Percentiles rank a stretch among this genome's conserved stretches.
Evolutionary conservation across 2,888 invertebrate genomes (phyloP).

Genomic region (Alloplasta piceator): DNA sequence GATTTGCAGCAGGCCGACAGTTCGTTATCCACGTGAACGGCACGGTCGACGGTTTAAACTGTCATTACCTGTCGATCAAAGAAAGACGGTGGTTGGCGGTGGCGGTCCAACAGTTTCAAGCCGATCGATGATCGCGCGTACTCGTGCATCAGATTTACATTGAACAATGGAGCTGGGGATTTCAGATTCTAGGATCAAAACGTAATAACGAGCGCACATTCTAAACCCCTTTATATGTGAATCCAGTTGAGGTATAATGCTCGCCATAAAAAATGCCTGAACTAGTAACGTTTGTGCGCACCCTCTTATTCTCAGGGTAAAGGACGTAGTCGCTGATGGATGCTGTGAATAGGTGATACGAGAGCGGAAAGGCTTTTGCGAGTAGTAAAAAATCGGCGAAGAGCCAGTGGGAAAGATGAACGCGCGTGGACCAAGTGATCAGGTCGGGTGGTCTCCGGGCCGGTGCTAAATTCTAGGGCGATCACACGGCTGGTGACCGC

Average conservation of each 20-base stretch:
- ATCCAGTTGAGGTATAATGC: constrained; percentile 23
- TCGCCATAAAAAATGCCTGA: constrained; percentile 10
- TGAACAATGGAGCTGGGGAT: constrained; percentile 74
- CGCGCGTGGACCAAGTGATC: constrained; percentile 32
- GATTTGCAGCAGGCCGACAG: constrained; percentile 74
- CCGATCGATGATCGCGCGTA: constrained; percentile 79
- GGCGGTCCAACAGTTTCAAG: constrained; percentile 39
- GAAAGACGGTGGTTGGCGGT: constrained; percentile 72
- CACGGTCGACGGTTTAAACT: constrained; percentile 78
- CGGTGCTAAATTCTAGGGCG: constrained; percentile 79
- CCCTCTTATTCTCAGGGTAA: not conserved
- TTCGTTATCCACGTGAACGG: constrained; percentile 53
- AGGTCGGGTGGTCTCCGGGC: constrained; percentile 71
- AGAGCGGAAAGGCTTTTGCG: constrained; percentile 40
- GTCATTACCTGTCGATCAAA: constrained; percentile 83
- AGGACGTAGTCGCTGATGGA: not conserved
- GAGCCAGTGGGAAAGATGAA: constrained; percentile 55
- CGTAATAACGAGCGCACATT: constrained; percentile 76
- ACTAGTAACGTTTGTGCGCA: not conserved
- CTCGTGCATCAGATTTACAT: constrained; percentile 77
- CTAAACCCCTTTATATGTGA: not conserved
- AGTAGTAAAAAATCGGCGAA: constrained; percentile 78
- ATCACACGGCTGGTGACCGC: constrained; percentile 78
- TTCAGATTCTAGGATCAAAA: constrained; percentile 75
- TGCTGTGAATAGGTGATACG: constrained; percentile 1